Conservation (phyloP, 2,113 vertebrate genomes). For the Anseranas semipalmata region DNA sequence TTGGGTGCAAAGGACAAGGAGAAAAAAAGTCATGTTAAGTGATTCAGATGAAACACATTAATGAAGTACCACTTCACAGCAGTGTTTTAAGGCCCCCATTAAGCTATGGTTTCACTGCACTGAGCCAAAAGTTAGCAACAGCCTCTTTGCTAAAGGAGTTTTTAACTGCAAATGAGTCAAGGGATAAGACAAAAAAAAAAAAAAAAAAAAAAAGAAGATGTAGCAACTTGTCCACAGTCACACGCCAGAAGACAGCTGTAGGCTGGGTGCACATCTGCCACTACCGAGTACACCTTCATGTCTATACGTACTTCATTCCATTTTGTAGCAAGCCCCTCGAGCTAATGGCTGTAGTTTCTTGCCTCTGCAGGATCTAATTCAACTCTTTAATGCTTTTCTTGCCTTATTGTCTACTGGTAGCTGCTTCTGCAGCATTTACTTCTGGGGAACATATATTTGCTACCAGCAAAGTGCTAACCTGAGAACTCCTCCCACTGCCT, state of each 20-base stretch:
- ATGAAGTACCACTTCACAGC: rapidly evolving
- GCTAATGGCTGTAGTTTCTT: background rate
- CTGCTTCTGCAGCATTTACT: background rate
- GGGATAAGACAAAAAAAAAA: background rate
- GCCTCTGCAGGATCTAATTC: background rate
- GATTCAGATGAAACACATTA: background rate
- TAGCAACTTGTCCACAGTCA: background rate
- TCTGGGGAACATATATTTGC: background rate
- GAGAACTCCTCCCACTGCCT: background rate
- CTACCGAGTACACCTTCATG: background rate
- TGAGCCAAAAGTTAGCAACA: background rate
- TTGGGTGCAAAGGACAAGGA: background rate
- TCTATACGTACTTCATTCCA: background rate
- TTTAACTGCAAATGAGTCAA: background rate
- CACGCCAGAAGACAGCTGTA: background rate
- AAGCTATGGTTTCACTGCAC: background rate
- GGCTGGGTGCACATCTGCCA: background rate
- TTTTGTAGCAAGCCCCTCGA: background rate
- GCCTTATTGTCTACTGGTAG: background rate
- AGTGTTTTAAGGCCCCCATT: background rate
- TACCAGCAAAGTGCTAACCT: background rate
- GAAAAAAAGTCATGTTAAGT: background rate
- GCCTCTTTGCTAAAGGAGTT: background rate
- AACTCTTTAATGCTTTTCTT: background rate
- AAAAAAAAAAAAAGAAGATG: background rate